Evolutionary conservation across 1,140 invertebrate species (phyloP).

Genomic region (Papilio polyxenes): DNA sequence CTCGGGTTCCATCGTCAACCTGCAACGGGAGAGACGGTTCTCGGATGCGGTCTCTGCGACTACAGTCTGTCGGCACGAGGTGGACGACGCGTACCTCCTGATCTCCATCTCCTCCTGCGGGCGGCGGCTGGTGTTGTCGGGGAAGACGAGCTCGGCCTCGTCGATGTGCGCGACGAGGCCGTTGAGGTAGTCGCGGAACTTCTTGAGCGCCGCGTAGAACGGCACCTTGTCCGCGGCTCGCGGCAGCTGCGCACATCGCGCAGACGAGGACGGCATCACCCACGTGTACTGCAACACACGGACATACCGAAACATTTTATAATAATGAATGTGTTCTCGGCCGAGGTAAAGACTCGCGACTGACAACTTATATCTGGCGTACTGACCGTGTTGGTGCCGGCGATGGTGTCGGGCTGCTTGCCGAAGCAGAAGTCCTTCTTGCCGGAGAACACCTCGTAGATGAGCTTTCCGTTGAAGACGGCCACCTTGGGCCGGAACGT

Average conservation of each 20-base stretch:
- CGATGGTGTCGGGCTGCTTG: constrained; percentile 94
- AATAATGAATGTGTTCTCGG: too few species aligned
- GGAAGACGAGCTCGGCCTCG: constrained; percentile 95
- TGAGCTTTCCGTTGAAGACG: constrained; percentile 98
- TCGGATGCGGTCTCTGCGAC: neutral
- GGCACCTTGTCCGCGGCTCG: constrained; percentile 98
- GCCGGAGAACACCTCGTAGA: constrained; percentile 98
- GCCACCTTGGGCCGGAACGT: constrained; percentile 97
- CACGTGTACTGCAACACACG: constrained; percentile 90
- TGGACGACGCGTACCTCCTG: constrained; percentile 65
- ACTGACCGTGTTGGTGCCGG: constrained; percentile 96
- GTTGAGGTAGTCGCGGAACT: constrained; percentile 96
- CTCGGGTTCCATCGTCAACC: constrained; percentile 79
- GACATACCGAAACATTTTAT: neutral
- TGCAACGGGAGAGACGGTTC: constrained; percentile 50
- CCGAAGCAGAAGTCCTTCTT: constrained; percentile 99
- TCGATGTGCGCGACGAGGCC: constrained; percentile 93
- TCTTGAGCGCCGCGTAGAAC: constrained; percentile 96
- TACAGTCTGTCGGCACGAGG: too few species aligned
- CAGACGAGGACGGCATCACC: constrained; percentile 99
- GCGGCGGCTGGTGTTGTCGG: constrained; percentile 82
- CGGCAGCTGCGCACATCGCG: constrained; percentile 96
- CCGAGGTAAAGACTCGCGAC: neutral
- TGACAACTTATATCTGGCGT: neutral
- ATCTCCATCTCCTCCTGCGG: constrained; percentile 82